These are phyloP conservation scores for Muntiacus reevesi DNA, from an alignment of 2,113 vertebrate genomes.

Conservation along the genomic window DNA sequence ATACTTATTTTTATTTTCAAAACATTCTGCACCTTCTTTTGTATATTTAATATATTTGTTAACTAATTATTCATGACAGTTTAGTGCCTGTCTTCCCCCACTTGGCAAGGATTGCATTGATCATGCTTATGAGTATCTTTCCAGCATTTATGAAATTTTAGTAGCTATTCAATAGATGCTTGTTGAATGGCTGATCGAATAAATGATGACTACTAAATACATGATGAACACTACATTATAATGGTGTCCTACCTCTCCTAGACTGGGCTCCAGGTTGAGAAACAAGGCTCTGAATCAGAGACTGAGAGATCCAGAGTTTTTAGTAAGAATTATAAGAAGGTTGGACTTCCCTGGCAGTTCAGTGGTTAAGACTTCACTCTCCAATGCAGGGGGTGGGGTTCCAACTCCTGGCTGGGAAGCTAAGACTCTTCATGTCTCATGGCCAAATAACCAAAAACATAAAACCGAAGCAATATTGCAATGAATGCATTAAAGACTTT, in stretches of 20 bases:
- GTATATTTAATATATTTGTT: background rate
- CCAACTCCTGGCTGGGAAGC: background rate
- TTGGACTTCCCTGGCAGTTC: background rate
- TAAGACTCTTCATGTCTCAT: background rate
- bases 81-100: background rate
- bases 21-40: background rate
- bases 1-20: background rate
- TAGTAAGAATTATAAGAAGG: background rate
- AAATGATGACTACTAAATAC: background rate
- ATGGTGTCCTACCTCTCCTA: background rate
- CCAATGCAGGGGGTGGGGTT: background rate
- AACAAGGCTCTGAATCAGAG: background rate
- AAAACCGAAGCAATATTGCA: background rate
- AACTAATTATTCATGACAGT: background rate
- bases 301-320: background rate
- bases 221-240: background rate
- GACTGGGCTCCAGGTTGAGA: background rate
- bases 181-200: background rate
- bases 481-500: background rate
- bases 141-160: background rate
- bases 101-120: background rate
- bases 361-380: background rate
- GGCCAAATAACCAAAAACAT: background rate
- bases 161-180: background rate
- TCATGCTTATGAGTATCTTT: background rate